Conservation (phyloP, 2,797 vertebrate genomes). For the Siniperca obscura region DNA sequence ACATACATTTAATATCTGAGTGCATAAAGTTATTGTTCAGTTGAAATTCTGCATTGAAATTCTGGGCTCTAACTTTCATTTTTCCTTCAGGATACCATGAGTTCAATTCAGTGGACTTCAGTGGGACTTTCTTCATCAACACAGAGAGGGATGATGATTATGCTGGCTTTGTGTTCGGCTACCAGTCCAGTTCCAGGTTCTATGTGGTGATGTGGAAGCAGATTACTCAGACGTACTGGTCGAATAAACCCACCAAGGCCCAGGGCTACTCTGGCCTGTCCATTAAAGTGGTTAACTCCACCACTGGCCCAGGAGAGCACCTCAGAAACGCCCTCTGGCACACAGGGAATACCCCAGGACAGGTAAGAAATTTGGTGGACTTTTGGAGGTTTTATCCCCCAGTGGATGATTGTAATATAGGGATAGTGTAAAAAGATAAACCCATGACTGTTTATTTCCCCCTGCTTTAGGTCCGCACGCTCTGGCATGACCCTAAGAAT, state of each 20-base stretch:
- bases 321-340: constrained; percentile 98
- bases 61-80: constrained; percentile 2
- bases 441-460: background rate
- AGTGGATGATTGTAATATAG: background rate
- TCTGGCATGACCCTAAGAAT: constrained; percentile 98
- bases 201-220: constrained; percentile 99
- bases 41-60: background rate
- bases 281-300: constrained; percentile 98
- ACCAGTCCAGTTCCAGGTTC: constrained; percentile 98
- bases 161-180: constrained; percentile 97
- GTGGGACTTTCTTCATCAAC: constrained; percentile 99
- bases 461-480: constrained; percentile 89
- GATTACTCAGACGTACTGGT: constrained; percentile 98
- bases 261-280: constrained; percentile 97
- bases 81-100: constrained; percentile 91
- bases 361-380: constrained; percentile 81
- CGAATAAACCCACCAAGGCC: constrained; percentile 93
- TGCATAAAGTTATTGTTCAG: background rate
- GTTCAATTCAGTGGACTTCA: constrained; percentile 98
- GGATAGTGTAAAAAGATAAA: background rate
- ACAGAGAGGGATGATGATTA: constrained; percentile 98
- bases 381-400: background rate
- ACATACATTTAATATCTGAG: background rate
- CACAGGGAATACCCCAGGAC: constrained; percentile 95
- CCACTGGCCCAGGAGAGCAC: constrained; percentile 96